Evolutionary conservation across 2,113 vertebrate genomes (phyloP).

Genomic region (Siphamia tubifer): DNA sequence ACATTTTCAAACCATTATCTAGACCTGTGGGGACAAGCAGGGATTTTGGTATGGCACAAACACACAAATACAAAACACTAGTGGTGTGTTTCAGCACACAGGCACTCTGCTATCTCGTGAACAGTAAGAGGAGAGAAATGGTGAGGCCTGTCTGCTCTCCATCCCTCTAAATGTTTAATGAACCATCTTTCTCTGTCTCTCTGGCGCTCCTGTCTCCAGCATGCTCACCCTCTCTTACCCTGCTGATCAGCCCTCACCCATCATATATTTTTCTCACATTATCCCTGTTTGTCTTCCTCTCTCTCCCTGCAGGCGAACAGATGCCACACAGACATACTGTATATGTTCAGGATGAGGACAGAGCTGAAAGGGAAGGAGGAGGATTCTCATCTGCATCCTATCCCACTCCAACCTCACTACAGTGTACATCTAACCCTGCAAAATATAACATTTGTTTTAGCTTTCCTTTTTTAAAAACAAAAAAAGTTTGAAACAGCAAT

Average conservation of each 20-base stretch:
- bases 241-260: slow-evolving; percentile 19
- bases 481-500: background rate
- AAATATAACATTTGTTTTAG: slow-evolving; percentile 31
- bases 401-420: slow-evolving; percentile 4
- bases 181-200: slow-evolving; percentile 43
- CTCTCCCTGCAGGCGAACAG: slow-evolving; percentile 37
- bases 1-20: slow-evolving; percentile 63
- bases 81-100: slow-evolving; percentile 23
- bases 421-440: background rate
- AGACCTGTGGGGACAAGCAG: slow-evolving; percentile 37
- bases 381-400: slow-evolving; percentile 32
- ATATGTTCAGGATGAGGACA: slow-evolving; percentile 37
- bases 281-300: slow-evolving; percentile 43
- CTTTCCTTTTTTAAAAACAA: slow-evolving; percentile 21
- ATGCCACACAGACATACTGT: slow-evolving; percentile 3
- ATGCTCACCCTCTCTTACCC: background rate
- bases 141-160: slow-evolving; percentile 61
- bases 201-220: background rate
- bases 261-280: slow-evolving; percentile 45
- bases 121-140: slow-evolving; percentile 44
- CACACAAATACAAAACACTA: background rate
- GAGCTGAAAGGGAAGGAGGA: slow-evolving; percentile 37
- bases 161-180: slow-evolving; percentile 71
- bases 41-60: slow-evolving; percentile 6
- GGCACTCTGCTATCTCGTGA: slow-evolving; percentile 41